Evolutionary conservation across 1,140 invertebrate species (phyloP).

Genomic region (Drosophila tsacasi): DNA sequence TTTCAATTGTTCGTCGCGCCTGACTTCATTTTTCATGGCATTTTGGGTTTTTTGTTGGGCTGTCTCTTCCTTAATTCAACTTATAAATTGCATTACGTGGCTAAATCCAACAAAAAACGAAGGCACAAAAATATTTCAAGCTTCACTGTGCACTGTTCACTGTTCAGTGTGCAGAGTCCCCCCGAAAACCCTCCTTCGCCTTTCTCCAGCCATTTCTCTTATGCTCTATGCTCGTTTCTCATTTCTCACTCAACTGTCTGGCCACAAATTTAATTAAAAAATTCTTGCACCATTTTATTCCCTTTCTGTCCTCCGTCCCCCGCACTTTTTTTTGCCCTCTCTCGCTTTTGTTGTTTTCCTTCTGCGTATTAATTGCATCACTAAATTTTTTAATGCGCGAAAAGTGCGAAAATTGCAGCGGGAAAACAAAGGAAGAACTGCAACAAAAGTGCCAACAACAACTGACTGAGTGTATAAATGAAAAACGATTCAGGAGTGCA

Average conservation of each 20-base stretch:
- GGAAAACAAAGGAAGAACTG: conserved; percentile 59
- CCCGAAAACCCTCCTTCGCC: neutral
- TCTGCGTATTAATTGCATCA: conserved; percentile 78
- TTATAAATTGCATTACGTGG: conserved; percentile 80
- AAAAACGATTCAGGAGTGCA: conserved; percentile 65
- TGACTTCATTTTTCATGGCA: conserved; percentile 77
- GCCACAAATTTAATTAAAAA: conserved; percentile 82
- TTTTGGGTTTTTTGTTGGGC: conserved; percentile 45
- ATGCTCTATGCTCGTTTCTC: conserved; percentile 34
- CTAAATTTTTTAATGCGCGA: conserved; percentile 81
- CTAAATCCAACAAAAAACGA: conserved; percentile 18
- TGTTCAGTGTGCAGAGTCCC: neutral
- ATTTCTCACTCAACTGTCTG: conserved; percentile 79
- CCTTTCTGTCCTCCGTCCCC: conserved; percentile 10
- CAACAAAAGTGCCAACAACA: conserved; percentile 34
- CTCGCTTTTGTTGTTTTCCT: conserved; percentile 51
- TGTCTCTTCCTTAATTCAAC: conserved; percentile 56
- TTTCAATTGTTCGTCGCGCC: conserved; percentile 66
- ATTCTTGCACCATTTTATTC: conserved; percentile 78
- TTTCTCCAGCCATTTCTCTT: conserved; percentile 21
- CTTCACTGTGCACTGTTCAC: conserved; percentile 57
- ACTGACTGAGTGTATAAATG: conserved; percentile 43
- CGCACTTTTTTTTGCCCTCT: neutral
- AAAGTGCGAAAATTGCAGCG: conserved; percentile 76
- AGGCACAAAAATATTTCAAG: conserved; percentile 59